phyloP scores from a whole-genome alignment of 2,113 vertebrate species.

The Cheirogaleus medius region DNA sequence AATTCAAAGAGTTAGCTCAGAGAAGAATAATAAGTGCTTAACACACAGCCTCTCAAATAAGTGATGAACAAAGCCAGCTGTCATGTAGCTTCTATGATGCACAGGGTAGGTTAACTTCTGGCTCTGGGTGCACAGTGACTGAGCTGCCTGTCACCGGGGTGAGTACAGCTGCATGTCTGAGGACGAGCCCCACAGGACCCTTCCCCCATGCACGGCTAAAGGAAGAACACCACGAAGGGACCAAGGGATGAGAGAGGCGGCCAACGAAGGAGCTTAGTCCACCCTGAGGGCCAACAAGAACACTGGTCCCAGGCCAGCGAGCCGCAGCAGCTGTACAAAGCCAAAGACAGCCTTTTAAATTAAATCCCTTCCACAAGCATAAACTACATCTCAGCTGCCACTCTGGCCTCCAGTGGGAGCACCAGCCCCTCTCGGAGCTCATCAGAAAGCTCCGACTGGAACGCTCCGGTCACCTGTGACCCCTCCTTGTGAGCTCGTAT shows the following conservation, averaged over 20 bases:
- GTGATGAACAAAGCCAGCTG: not conserved
- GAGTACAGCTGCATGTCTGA: not conserved
- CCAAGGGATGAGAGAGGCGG: not conserved
- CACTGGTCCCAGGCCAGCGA: not conserved
- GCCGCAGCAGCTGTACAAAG: accelerated
- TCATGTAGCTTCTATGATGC: accelerated
- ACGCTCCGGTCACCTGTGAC: too few relatives aligned
- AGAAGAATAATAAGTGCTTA: not conserved
- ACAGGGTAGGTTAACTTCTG: accelerated
- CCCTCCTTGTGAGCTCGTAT: too few relatives aligned
- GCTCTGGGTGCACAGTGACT: not conserved
- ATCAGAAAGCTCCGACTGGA: not conserved
- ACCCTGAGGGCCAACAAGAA: accelerated
- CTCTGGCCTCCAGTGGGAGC: not conserved
- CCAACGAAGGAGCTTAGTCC: not conserved
- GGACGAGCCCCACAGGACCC: not conserved
- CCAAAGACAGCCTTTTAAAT: accelerated
- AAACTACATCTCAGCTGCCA: not conserved
- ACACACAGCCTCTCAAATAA: not conserved
- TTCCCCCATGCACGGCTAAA: not conserved
- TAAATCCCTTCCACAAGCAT: not conserved
- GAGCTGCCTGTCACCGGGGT: not conserved
- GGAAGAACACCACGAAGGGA: accelerated
- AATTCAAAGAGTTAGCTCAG: not conserved
- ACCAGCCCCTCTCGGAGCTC: not conserved